A percentile compares a stretch with the other conserved stretches of the same genome.
Evolutionary conservation across 2,797 vertebrate genomes (phyloP).

Genomic region (Bradypodion ventrale): DNA sequence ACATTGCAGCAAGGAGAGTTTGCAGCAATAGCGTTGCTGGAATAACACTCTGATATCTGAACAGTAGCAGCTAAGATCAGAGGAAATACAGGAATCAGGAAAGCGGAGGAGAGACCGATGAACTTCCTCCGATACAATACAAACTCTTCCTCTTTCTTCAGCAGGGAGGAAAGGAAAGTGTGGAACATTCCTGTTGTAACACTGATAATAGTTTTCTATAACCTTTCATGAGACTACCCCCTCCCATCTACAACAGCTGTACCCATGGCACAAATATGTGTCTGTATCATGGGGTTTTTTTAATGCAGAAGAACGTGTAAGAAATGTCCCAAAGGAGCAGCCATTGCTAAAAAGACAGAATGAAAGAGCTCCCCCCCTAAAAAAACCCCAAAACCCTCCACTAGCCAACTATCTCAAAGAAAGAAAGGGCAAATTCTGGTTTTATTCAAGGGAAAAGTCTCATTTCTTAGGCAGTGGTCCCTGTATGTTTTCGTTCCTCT

Average conservation of each 20-base stretch:
- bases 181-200: background rate
- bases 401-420: constrained; percentile 44
- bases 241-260: background rate
- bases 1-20: background rate
- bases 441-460: constrained; percentile 58
- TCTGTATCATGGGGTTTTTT: background rate
- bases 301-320: background rate
- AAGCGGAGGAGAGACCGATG: background rate
- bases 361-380: background rate
- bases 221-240: background rate
- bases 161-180: background rate
- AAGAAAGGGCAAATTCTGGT: constrained; percentile 44
- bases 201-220: background rate
- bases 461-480: constrained; percentile 41
- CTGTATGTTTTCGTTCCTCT: constrained; percentile 22
- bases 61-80: background rate
- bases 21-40: background rate
- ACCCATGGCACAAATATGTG: background rate
- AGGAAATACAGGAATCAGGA: background rate
- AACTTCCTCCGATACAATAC: background rate
- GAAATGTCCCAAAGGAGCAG: background rate
- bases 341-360: background rate
- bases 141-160: background rate
- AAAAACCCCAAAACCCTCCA: background rate
- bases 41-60: background rate